Evolutionary conservation across 2,113 vertebrate species (phyloP).

Genomic region (Chionodraco myersi): DNA sequence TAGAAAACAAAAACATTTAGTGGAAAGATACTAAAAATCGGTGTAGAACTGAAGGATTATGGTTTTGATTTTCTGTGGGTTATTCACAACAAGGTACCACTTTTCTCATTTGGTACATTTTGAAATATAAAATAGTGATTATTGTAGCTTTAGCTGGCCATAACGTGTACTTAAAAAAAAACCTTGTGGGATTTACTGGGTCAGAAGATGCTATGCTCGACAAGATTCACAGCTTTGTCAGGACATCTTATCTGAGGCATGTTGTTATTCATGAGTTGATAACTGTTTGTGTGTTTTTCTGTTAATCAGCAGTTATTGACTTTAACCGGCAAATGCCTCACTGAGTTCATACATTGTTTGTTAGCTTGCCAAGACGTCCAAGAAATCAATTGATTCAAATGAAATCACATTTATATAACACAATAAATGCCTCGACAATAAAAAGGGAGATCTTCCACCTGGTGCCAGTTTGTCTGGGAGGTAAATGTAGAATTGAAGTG

Average conservation of each 20-base stretch:
- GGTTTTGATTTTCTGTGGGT: too few relatives aligned
- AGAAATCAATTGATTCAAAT: conserved; percentile 10
- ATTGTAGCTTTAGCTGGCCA: neutral
- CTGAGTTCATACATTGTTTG: conserved; percentile 6
- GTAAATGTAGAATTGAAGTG: neutral
- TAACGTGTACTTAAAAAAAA: neutral
- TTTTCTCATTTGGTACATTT: too few relatives aligned
- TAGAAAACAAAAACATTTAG: too few relatives aligned
- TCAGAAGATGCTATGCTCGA: neutral
- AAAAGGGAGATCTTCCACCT: conserved; percentile 2
- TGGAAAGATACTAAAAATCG: too few relatives aligned
- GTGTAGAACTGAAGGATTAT: too few relatives aligned
- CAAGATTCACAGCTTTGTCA: neutral
- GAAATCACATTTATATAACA: conserved; percentile 40
- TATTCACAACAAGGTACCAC: too few relatives aligned
- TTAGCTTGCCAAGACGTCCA: neutral
- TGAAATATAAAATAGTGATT: neutral
- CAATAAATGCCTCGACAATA: conserved; percentile 9
- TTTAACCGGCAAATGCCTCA: conserved; percentile 4
- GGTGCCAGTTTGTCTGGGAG: conserved; percentile 20
- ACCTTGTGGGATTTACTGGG: neutral
- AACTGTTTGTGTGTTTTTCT: conserved; percentile 17
- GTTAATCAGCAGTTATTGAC: conserved; percentile 32
- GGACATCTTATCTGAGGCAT: neutral
- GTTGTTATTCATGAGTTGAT: neutral